Evolutionary conservation across 2,797 vertebrate species (phyloP), one percentile per base, ranked within the genome.

Genomic region (Protonibea diacanthus): DNA sequence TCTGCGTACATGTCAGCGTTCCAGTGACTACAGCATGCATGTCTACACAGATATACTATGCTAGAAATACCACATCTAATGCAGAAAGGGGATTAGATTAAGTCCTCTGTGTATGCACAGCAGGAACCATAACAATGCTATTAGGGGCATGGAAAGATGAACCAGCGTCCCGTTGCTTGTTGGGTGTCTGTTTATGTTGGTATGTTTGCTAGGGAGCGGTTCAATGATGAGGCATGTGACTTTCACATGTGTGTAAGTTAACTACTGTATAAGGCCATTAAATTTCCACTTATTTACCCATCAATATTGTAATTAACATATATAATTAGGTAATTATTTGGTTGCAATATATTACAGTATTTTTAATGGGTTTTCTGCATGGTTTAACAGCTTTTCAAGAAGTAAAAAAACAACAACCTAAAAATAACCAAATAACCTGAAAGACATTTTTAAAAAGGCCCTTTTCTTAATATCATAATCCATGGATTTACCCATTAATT

Each of bases 81-180:
- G 56, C 71, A 66, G 76, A 72, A 91, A 87, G 64, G 40, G 63
- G 86, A 88, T 89, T 84, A 76, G 74, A 90, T 83, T 76, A 80
- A 38, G 51, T 25, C 62, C 18, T 82, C 3, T 69, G 47, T 83
- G 76, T 84, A 69, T 72, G 77, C 77, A 71, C 87, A 89, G 85
- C 76, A 81, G 79, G 82, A 65, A 45, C 56, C 79, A 81, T 58
- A 84, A 81, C 79, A 86, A 86, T 85, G 72, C 81, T 68, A 57
- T 87, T 86, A 86, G 48, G 33, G 70, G 65, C 61, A 67, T 73
- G 52, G 58, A 53, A 52, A 69, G 69, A 86, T 83, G 62, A 79
- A 65, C 1, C 57, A 63, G 74, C 69, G 58, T 76, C 80, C 57
- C 33, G 38, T 55, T 38, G 44, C 1, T 1, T 47, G 55, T 68